phyloP scores from a whole-genome alignment of 2,797 vertebrate genomes.

The Chrosomus eos region DNA sequence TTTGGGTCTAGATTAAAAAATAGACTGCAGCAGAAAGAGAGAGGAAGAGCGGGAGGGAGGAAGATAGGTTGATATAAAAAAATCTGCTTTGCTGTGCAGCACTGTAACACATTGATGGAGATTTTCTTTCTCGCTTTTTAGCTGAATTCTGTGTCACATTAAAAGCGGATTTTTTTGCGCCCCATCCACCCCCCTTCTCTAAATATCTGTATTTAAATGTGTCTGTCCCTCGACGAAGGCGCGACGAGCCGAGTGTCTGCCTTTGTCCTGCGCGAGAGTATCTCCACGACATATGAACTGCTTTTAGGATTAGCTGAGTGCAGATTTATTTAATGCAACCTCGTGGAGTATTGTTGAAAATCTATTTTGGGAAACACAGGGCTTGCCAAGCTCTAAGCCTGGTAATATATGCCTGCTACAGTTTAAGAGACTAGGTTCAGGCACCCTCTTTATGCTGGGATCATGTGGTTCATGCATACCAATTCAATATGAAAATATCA shows the following conservation, averaged over 20 bases:
- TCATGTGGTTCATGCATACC: constrained; percentile 79
- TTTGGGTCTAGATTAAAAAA: constrained; percentile 80
- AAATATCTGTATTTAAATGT: constrained; percentile 80
- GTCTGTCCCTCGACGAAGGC: constrained; percentile 80
- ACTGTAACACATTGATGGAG: constrained; percentile 68
- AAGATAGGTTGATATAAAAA: constrained; percentile 70
- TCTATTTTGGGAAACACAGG: constrained; percentile 84
- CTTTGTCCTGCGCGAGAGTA: constrained; percentile 80
- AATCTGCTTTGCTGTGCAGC: constrained; percentile 72
- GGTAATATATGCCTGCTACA: constrained; percentile 88
- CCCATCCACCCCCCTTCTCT: constrained; percentile 66
- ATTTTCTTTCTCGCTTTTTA: constrained; percentile 58
- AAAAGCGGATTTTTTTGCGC: constrained; percentile 70
- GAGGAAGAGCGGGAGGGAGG: constrained; percentile 41
- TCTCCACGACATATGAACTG: constrained; percentile 78
- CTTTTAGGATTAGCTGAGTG: constrained; percentile 83
- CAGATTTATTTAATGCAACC: constrained; percentile 90
- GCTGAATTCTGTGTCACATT: constrained; percentile 76
- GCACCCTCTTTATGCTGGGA: constrained; percentile 82
- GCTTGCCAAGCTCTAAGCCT: constrained; percentile 85
- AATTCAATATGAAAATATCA: constrained; percentile 80
- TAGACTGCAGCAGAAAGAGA: constrained; percentile 65
- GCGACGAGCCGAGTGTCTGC: constrained; percentile 73
- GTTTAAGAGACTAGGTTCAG: constrained; percentile 84
- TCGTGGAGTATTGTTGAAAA: constrained; percentile 85